Conservation (phyloP, 2,888 invertebrate species). For the Plemyria rubiginata region DNA sequence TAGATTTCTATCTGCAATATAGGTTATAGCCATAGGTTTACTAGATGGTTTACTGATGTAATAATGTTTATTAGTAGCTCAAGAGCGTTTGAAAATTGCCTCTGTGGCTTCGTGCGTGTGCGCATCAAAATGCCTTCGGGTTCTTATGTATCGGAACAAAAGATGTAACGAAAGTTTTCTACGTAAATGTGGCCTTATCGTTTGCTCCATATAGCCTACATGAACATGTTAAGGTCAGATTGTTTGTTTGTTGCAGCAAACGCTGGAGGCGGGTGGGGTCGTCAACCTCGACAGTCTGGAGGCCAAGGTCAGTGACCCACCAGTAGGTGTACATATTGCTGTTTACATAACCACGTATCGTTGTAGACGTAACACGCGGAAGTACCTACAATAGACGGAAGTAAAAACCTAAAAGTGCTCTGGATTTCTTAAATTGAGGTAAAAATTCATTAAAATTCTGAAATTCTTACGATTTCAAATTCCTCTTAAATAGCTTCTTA, state of each 20-base stretch:
- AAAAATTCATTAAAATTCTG: slow-evolving; percentile 8
- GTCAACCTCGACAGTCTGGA: slow-evolving; percentile 91
- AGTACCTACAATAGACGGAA: slow-evolving; percentile 39
- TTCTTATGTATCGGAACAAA: neutral
- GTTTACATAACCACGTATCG: slow-evolving; percentile 32
- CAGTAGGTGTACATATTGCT: slow-evolving; percentile 33
- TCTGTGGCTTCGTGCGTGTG: neutral
- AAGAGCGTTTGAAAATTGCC: neutral
- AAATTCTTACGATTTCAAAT: slow-evolving; percentile 9
- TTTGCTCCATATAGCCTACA: slow-evolving; percentile 28
- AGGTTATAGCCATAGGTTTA: too few species aligned
- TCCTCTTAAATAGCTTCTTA: slow-evolving; percentile 8
- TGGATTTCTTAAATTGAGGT: slow-evolving; percentile 30
- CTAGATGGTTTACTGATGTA: too few species aligned
- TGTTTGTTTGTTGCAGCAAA: slow-evolving; percentile 77
- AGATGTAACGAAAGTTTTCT: slow-evolving; percentile 12
- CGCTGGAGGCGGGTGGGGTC: slow-evolving; percentile 84
- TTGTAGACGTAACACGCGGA: slow-evolving; percentile 23
- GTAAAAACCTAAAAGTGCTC: slow-evolving; percentile 28
- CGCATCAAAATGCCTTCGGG: neutral
- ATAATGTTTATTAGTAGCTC: too few species aligned
- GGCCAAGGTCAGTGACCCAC: slow-evolving; percentile 87
- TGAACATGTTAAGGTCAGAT: slow-evolving; percentile 32
- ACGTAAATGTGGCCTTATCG: slow-evolving; percentile 3
- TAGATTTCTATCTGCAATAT: too few species aligned